Base-by-base conservation (phyloP, 2,113 vertebrate species). In the Pachyramphus minor region DNA sequence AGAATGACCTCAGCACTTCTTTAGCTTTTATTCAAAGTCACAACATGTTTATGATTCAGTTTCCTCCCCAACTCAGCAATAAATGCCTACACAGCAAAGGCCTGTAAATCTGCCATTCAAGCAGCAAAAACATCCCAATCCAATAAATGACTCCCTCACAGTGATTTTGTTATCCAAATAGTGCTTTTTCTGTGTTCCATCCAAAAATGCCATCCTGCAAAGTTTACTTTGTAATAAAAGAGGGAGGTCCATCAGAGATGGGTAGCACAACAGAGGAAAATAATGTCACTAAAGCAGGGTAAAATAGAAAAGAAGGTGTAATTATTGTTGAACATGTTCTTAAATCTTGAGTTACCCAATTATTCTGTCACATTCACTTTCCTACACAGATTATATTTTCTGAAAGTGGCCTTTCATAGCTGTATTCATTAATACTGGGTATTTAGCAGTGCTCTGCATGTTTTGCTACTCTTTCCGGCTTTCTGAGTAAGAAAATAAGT, bases 71-170 rank as follows among this genome's bases (percentile, higher is more conserved):
- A 94, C 87, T 94, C 66, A 89, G 75, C 92, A 93, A 91, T 98
- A 98, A 97, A 98, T 97, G 97, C 76, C 75, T 79, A 64, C 7
- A 6, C 4, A 35, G 75, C 37, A 80, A 95, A 97, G 55, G 82
- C 88, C 50, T 87, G 58, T 96, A 98, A 98, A 98, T 97, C 96
- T 97, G 95, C 93, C 96, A 78, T 94, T 97, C 94, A 94, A 89
- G 53, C 53, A 89, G 89, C 89, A 93, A 96, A 97, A 98, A 78
- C 84, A 89, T 84, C 82, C 88, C 93, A 97, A 94, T 95, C 81
- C 95, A 97, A 91, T 89, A 91, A 97, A 95, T 82, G 31, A 97
- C 91, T 97, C 93, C 81, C 66, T 97, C 80, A 58, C 53, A 87
- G 63, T 84, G 79, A 76, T 95, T 97, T 96, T 92, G 86, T 96